Evolutionary conservation across 2,888 invertebrate species (phyloP), one percentile per base, ranked within the genome.

Genomic region (Ormyrus nitidulus): DNA sequence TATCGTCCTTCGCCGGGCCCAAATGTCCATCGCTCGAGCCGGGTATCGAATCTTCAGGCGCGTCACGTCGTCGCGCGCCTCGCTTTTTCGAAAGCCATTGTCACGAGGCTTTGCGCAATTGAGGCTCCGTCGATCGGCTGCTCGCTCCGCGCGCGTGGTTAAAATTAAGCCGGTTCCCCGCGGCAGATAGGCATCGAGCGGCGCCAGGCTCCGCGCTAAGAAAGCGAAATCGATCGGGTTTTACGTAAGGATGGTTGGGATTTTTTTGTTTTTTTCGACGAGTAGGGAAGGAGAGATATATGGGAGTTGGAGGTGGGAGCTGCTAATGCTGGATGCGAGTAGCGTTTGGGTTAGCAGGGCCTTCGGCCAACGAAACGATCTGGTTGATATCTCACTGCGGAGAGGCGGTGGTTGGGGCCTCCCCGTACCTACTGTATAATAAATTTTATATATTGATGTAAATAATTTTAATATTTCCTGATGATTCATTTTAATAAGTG

Each of bases 361-460:
- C 34, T 74, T 74, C 69, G 51, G 49, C 68, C 70, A 70, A 56
- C 48, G 66, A 61, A 51, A 34, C 53, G 61, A 68, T 46, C 4
- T 76, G 80, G 76, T 4, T 80, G 71, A 68, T 76, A 80, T 80
- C 80, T 80, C 72, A 76, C 75, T 80, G 13, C 13, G 62, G 80
- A 71, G 76, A 62, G 59, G 80, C 72, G 72, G 56, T 69, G 75
- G 71, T 56, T 80, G 76, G 76, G 70, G 80, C 80, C 66, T 62
- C 71, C 44, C 72, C 74, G 44, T 51, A 9, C 49, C 51, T 56
- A 19, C n/a, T 65, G 1, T 19, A 19, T 64, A 70, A 34, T 19
- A 49, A 75, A 48, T 77, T 64, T 66, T 72, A 58, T 74, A 53
- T 65, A 11, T 61, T 46, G 11, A 2, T n/a, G 2, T 5, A 56